A percentile compares a stretch with the other conserved stretches of the same genome.
Evolutionary conservation across 2,113 vertebrate genomes (phyloP).

Genomic region (Lutjanus erythropterus): DNA sequence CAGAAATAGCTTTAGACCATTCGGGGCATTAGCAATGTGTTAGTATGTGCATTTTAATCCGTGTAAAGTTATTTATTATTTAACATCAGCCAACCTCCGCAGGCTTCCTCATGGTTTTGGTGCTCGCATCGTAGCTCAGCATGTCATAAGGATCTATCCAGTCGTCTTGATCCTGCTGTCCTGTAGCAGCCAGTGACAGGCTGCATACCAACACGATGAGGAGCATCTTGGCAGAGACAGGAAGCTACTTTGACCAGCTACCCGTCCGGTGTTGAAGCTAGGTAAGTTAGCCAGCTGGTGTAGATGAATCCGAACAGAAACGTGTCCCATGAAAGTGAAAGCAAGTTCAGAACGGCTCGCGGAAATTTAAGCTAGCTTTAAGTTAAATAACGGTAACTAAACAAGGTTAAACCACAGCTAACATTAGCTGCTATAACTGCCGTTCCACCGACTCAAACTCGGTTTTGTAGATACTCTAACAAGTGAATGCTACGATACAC

Average conservation of each 20-base stretch:
- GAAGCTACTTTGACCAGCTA: neutral
- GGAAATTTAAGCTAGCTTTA: neutral
- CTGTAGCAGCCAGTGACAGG: conserved; percentile 23
- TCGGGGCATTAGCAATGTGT: neutral
- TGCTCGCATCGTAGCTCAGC: conserved; percentile 78
- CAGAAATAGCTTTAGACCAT: neutral
- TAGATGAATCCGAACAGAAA: neutral
- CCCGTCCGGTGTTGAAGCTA: neutral
- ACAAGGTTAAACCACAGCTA: neutral
- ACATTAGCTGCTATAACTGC: neutral
- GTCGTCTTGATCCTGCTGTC: conserved; percentile 49
- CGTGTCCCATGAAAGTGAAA: neutral
- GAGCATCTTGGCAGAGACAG: conserved; percentile 33
- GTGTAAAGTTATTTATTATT: no score
- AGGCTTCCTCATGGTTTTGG: conserved; percentile 77
- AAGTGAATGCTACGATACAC: neutral
- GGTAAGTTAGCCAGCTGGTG: no score
- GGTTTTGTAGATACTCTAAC: fast-evolving
- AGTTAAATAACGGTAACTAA: neutral
- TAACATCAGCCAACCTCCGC: conserved; percentile 59
- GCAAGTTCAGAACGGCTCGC: neutral
- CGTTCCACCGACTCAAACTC: neutral
- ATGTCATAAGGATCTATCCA: conserved; percentile 83
- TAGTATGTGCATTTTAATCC: neutral
- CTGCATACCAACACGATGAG: conserved; percentile 12